Evolutionary conservation across 2,888 invertebrate genomes (phyloP).

Genomic region (Oxystoma pomonae): DNA sequence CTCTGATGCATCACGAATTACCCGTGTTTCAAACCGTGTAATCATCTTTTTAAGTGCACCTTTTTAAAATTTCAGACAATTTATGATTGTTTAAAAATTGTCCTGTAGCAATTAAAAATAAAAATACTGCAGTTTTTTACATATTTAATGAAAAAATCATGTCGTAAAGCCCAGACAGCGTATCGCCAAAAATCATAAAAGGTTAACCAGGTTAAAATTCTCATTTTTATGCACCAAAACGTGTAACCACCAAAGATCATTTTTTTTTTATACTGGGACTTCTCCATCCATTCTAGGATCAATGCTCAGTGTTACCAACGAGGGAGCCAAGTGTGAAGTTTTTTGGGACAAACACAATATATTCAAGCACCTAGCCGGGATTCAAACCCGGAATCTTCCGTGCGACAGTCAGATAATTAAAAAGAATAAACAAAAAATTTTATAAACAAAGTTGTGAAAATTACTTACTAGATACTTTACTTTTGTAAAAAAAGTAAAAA

Average conservation of each 20-base stretch:
- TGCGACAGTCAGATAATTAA: too few species aligned
- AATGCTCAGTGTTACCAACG: too few species aligned
- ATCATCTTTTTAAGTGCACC: not conserved
- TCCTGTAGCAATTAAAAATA: not conserved
- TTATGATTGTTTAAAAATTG: not conserved
- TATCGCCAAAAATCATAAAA: not conserved
- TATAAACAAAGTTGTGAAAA: too few species aligned
- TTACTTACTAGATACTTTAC: too few species aligned
- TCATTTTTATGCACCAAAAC: not conserved
- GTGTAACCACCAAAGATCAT: not conserved
- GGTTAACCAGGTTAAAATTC: not conserved
- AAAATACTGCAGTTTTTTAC: not conserved
- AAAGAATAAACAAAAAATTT: too few species aligned
- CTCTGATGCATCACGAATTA: not conserved
- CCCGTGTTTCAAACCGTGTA: not conserved
- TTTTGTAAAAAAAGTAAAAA: too few species aligned
- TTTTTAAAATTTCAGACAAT: not conserved
- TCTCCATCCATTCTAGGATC: too few species aligned
- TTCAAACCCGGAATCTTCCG: too few species aligned
- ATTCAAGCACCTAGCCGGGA: too few species aligned
- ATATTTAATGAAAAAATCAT: not conserved
- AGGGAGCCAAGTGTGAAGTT: too few species aligned
- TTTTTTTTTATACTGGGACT: too few species aligned
- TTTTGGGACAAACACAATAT: too few species aligned
- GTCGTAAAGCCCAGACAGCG: not conserved